These are phyloP conservation scores for Parazoanthus atlanticus DNA, from an alignment of 92 coral and sea anemone genomes.

Conservation along the genomic window DNA sequence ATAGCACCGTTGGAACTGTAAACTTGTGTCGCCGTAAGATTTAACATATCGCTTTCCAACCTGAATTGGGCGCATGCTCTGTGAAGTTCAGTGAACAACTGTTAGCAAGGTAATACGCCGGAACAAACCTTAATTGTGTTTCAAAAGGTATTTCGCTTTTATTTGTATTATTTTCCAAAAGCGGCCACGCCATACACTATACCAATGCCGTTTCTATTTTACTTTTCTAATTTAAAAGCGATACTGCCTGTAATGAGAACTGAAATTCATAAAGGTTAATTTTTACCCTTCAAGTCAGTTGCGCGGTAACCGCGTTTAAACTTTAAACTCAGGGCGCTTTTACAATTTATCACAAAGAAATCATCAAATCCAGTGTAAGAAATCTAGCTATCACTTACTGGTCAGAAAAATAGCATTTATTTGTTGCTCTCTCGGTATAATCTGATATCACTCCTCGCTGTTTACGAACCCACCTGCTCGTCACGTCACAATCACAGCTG, in stretches of 20 bases:
- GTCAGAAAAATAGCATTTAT: background rate
- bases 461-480: conserved; percentile 9
- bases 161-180: too few relatives aligned
- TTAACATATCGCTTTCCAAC: background rate
- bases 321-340: background rate
- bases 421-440: background rate
- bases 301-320: background rate
- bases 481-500: conserved; percentile 17
- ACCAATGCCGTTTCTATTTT: background rate
- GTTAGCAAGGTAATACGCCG: background rate
- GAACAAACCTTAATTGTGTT: too few relatives aligned
- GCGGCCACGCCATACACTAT: background rate
- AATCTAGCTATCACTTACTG: background rate
- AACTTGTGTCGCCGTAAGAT: background rate
- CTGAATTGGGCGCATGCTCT: background rate
- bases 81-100: background rate
- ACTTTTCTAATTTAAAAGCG: too few relatives aligned
- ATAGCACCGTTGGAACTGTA: background rate
- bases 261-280: background rate
- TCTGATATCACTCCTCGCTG: background rate
- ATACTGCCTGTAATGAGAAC: background rate
- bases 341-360: background rate
- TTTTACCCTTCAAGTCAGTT: background rate
- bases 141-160: background rate
- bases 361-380: background rate